Evolutionary conservation across 2,888 invertebrate genomes (phyloP).

Genomic region (Hirtodrosophila alboralis): DNA sequence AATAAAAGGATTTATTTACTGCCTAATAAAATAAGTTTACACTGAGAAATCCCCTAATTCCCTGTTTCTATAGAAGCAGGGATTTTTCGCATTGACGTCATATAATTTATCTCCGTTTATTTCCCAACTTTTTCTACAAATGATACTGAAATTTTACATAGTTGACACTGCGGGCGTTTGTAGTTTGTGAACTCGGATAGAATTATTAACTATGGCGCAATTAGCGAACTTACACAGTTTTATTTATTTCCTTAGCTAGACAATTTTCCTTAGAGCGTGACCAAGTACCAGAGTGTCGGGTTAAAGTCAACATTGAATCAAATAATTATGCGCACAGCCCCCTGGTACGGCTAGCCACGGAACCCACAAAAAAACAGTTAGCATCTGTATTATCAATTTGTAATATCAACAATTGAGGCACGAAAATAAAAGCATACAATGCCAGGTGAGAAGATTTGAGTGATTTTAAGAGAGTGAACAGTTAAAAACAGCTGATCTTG

Average conservation of each 20-base stretch:
- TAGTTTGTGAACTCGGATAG: background rate
- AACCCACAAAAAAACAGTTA: constrained; percentile 29
- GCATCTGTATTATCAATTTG: constrained; percentile 34
- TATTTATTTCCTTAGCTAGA: constrained; percentile 18
- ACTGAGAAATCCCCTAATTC: no score
- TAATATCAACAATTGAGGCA: constrained; percentile 14
- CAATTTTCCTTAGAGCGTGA: constrained; percentile 1
- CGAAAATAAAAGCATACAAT: background rate
- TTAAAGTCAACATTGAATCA: constrained; percentile 43
- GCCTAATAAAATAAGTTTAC: no score
- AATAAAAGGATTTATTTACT: no score
- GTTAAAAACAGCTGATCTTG: constrained; percentile 21
- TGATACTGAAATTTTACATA: constrained; percentile 26
- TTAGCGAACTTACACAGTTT: constrained; percentile 38
- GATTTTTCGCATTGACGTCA: constrained; percentile 13
- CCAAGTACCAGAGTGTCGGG: constrained; percentile 47
- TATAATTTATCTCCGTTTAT: constrained; percentile 6
- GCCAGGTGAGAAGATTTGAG: constrained; percentile 2
- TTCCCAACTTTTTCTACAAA: no score
- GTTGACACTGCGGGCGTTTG: constrained; percentile 7
- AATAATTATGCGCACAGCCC: constrained; percentile 37
- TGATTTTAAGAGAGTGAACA: background rate
- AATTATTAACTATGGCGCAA: constrained; percentile 37
- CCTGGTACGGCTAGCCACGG: constrained; percentile 39
- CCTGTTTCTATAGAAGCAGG: no score